Conservation (phyloP, 2,113 vertebrate genomes). For the Micronycteris hirsuta region DNA sequence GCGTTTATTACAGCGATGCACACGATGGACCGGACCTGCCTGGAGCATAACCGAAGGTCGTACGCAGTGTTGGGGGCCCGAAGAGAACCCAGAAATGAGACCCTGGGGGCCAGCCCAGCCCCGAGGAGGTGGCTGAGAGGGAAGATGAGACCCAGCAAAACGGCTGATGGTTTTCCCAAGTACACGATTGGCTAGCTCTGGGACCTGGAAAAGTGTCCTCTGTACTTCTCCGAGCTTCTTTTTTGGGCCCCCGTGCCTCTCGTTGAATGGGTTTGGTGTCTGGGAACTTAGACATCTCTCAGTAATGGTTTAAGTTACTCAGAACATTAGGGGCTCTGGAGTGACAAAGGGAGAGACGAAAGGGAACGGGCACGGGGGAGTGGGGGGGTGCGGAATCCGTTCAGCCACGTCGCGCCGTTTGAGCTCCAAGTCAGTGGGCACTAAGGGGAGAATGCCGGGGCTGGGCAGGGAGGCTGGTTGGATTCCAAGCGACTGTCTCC, state of each 20-base stretch:
- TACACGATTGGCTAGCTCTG: background rate
- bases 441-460: background rate
- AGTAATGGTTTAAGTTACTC: conserved; percentile 55
- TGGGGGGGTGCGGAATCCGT: background rate
- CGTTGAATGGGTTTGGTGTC: conserved; percentile 61
- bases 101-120: background rate
- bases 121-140: background rate
- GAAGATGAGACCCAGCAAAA: background rate
- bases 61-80: background rate
- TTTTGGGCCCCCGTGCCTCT: conserved; percentile 5
- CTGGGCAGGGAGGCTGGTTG: conserved; percentile 18
- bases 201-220: background rate
- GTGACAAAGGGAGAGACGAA: conserved; percentile 58
- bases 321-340: conserved; percentile 49
- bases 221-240: conserved; percentile 6
- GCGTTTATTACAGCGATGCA: background rate
- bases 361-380: background rate
- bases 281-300: conserved; percentile 60
- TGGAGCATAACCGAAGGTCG: background rate
- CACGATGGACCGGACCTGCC: background rate
- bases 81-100: background rate
- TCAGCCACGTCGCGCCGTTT: conserved; percentile 42
- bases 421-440: conserved; percentile 58
- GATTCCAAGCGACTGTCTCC: conserved; percentile 40
- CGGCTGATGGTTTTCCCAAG: background rate